These are phyloP conservation scores for Steinernema khuongi DNA, from an alignment of 1,140 invertebrate species.

Conservation along the genomic window DNA sequence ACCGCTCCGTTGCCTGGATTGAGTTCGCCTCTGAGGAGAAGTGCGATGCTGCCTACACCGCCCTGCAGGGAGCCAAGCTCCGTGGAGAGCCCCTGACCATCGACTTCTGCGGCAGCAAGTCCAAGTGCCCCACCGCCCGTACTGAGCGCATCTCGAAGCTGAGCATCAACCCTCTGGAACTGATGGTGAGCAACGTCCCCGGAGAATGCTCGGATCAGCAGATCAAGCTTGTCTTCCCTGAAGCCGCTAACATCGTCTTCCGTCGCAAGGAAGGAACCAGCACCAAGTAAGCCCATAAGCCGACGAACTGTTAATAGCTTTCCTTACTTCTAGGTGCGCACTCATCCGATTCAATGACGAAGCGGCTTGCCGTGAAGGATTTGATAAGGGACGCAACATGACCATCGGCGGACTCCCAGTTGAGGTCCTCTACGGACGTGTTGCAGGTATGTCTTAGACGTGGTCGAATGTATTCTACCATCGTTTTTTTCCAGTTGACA, in stretches of 20 bases:
- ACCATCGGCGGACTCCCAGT: constrained; percentile 22
- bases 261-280: background rate
- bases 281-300: background rate
- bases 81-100: constrained; percentile 24
- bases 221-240: constrained; percentile 24
- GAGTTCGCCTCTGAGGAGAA: constrained; percentile 28
- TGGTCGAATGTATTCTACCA: background rate
- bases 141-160: background rate
- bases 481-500: background rate
- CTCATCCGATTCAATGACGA: constrained; percentile 26
- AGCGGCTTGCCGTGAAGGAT: constrained; percentile 22
- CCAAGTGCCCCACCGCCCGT: constrained; percentile 12
- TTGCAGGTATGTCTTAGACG: background rate
- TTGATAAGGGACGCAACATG: constrained; percentile 23
- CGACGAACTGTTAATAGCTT: background rate
- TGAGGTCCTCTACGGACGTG: constrained; percentile 26
- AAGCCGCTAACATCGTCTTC: constrained; percentile 23
- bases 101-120: constrained; percentile 33
- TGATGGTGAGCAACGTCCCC: constrained; percentile 26
- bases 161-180: constrained; percentile 24
- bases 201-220: constrained; percentile 15
- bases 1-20: constrained; percentile 29
- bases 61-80: constrained; percentile 24
- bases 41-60: constrained; percentile 28
- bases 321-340: constrained; percentile 18